Evolutionary conservation across 2,888 invertebrate genomes (phyloP).

Genomic region (Blastobasis lacticolella): DNA sequence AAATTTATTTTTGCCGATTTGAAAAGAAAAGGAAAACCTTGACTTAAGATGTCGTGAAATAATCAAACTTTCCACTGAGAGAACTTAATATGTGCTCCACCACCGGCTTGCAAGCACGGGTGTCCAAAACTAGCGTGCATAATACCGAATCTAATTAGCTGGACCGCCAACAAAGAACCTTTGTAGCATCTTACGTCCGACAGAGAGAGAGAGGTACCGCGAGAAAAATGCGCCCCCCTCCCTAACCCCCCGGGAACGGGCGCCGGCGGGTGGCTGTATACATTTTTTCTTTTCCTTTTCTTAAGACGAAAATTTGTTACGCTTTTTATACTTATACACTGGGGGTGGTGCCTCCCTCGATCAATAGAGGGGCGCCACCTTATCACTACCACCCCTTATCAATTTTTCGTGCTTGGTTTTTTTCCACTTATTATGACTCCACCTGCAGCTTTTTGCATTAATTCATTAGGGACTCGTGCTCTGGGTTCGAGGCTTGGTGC

Average conservation of each 20-base stretch:
- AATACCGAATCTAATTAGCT: conserved; percentile 51
- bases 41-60: too few relatives aligned
- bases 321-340: conserved; percentile 71
- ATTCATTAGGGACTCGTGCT: conserved; percentile 1
- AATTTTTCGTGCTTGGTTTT: conserved; percentile 67
- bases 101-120: too few relatives aligned
- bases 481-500: too few relatives aligned
- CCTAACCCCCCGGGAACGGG: conserved; percentile 18
- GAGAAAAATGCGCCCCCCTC: conserved; percentile 60
- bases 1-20: too few relatives aligned
- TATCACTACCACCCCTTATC: conserved; percentile 64
- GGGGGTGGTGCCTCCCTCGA: conserved; percentile 47
- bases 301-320: conserved; percentile 76
- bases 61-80: too few relatives aligned
- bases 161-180: conserved; percentile 57
- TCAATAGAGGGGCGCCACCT: conserved; percentile 54
- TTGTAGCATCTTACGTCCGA: conserved; percentile 61
- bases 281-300: conserved; percentile 75
- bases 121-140: conserved; percentile 16
- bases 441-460: conserved; percentile 34
- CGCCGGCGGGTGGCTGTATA: conserved; percentile 61
- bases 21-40: too few relatives aligned
- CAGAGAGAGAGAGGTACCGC: conserved; percentile 48
- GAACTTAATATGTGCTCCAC: too few relatives aligned
- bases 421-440: conserved; percentile 45